Base-by-base conservation (phyloP, 2,797 vertebrate species). In the Macropodus opercularis region DNA sequence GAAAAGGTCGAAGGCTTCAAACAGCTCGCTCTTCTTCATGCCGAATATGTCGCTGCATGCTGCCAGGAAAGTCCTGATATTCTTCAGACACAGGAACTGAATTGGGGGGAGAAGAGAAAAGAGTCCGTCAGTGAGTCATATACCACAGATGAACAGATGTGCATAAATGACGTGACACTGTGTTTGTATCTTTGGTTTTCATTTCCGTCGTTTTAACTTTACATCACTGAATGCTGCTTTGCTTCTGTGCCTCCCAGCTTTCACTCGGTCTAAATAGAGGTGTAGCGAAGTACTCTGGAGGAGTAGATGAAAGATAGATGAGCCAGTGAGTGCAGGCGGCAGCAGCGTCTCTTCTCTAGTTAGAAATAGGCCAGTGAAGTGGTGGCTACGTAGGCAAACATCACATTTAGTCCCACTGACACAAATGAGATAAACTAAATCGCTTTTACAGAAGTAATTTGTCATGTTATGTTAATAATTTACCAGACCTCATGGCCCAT, bases 21-120 rank as follows among this genome's bases (percentile, higher is more conserved):
- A 99, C 67, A 98, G 94, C 75, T 99, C 96, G 19, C 92, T 96
- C 76, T 95, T 98, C 92, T 94, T 98, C 96, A 99, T 98, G 39
- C 93, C 93, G 73, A 98, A 98, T 1, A 86, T 89, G 38, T 98
- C 95, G 15, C 85, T 93, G 84, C 97, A 98, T 1, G 93, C 93
- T 0, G 77, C 74, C 81, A 98, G 93, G 80, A 99, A 99, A 0
- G 96, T 99, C 77, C 97, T 91, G 91, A 98, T 99, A 44, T 99
- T 99, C 93, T 99, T 99, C 94, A 98, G 85, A 87, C 97, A 99
- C 51, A 99, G 94, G 89, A 98, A 99, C 97, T 99, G 87, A 4
- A 39, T 27, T 27, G 22, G 26, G 22, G 26, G 22, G 48, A 74
- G 23, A 31, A 81, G 39, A 85, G 34, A 71, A n/a, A 18, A 49